Conservation (phyloP, 2,797 vertebrate genomes). For the Sebastes miniatus region DNA sequence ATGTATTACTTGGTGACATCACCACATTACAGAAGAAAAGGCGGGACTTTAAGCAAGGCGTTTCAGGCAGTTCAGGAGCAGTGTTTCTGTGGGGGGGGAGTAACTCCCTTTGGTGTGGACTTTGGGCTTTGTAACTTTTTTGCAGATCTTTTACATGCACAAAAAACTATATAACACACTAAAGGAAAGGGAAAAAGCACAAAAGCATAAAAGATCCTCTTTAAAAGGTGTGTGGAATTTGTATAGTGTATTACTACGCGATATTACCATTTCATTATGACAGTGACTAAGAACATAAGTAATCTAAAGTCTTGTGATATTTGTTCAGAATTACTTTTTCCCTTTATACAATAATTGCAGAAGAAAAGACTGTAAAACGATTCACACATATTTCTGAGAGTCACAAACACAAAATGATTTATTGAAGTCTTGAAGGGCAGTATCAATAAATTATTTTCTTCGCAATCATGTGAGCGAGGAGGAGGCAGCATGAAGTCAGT, state of each 20-base stretch:
- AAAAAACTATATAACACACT: background rate
- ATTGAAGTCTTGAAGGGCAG: background rate
- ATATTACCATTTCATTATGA: background rate
- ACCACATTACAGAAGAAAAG: too few species aligned
- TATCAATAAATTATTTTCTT: background rate
- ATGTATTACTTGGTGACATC: too few species aligned
- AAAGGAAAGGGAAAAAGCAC: background rate
- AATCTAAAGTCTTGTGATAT: background rate
- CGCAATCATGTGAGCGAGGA: background rate
- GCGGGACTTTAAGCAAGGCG: too few species aligned
- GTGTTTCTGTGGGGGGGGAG: too few species aligned
- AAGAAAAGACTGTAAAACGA: background rate
- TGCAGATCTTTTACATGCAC: too few species aligned
- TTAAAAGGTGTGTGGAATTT: background rate
- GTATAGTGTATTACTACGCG: rapidly evolving
- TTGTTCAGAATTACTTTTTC: too few species aligned
- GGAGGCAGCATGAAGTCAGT: background rate
- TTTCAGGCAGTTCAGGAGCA: too few species aligned
- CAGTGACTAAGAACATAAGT: background rate
- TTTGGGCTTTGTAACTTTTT: too few species aligned
- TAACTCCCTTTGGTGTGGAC: too few species aligned
- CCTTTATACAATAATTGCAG: background rate
- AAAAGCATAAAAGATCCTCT: background rate
- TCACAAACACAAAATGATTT: background rate
- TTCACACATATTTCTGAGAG: background rate